A percentile compares a stretch with the other conserved stretches of the same genome.
phyloP scores from a whole-genome alignment of 2,797 vertebrate genomes.

The Cygnus olor region DNA sequence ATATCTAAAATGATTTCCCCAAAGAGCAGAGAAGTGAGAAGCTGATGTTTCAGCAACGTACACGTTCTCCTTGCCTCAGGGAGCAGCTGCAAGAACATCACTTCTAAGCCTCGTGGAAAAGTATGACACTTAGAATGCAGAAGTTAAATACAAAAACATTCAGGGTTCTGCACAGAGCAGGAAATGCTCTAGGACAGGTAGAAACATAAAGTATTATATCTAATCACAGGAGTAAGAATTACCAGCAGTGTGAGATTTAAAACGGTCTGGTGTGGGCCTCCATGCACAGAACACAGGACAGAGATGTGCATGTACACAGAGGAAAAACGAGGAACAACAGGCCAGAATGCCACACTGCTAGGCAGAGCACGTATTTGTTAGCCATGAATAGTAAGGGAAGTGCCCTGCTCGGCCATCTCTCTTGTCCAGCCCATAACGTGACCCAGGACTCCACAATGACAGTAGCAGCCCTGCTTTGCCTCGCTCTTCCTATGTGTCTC shows the following conservation, averaged over 20 bases:
- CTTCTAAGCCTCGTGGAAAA: not conserved
- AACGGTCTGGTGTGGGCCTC: not conserved
- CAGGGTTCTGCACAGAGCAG: not conserved
- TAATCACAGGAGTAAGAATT: not conserved
- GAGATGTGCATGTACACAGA: not conserved
- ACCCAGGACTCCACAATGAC: not conserved
- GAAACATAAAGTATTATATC: not conserved
- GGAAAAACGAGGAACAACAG: not conserved
- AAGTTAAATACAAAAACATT: not conserved
- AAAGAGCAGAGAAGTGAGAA: not conserved
- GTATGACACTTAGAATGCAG: fast-evolving
- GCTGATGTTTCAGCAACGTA: not conserved
- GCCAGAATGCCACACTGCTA: fast-evolving
- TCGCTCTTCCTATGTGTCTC: fast-evolving
- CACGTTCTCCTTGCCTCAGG: not conserved
- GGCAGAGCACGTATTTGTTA: fast-evolving
- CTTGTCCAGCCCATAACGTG: not conserved
- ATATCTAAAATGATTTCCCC: not conserved
- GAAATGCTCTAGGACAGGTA: not conserved
- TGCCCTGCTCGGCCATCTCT: not conserved
- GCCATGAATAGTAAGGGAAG: not conserved
- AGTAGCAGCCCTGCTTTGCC: not conserved
- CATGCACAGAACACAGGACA: not conserved
- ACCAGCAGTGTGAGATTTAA: not conserved
- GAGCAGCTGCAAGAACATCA: not conserved